Conservation (phyloP, 30 jellyfish, hydroid and myxozoan species). For the Sanderia malayensis region DNA sequence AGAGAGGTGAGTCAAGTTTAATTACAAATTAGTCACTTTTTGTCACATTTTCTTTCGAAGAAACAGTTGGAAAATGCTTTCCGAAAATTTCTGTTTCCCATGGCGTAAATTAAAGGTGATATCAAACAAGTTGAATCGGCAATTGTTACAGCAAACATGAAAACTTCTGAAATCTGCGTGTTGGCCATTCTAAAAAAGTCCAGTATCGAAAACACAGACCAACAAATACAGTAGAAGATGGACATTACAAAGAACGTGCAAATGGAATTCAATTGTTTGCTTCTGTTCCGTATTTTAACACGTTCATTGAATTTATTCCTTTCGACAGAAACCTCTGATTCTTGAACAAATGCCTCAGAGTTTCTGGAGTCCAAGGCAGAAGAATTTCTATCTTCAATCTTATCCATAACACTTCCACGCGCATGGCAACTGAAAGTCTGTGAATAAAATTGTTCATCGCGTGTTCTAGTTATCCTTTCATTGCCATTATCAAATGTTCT, state of each 20-base stretch:
- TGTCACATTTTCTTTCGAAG: background rate
- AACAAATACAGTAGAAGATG: background rate
- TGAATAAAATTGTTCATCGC: background rate
- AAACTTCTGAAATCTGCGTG: no score
- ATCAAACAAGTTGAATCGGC: background rate
- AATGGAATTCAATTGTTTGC: background rate
- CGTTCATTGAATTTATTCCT: no score
- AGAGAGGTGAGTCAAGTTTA: no score
- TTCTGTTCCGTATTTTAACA: background rate
- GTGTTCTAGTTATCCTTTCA: background rate
- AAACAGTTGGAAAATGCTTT: background rate
- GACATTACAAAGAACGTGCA: background rate
- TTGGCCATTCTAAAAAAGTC: background rate
- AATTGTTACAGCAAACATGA: slow-evolving; percentile 6
- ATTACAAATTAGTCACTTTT: no score
- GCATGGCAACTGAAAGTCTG: background rate
- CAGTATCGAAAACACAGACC: background rate
- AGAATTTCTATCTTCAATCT: no score
- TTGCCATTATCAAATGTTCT: background rate
- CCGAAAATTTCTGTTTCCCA: background rate
- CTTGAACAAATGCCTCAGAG: no score
- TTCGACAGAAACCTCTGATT: no score
- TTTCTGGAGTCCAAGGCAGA: no score
- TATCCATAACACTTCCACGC: slow-evolving; percentile 6
- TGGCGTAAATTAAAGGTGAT: background rate